Evolutionary conservation across 2,113 vertebrate species (phyloP).

Genomic region (Oncorhynchus clarkii): DNA sequence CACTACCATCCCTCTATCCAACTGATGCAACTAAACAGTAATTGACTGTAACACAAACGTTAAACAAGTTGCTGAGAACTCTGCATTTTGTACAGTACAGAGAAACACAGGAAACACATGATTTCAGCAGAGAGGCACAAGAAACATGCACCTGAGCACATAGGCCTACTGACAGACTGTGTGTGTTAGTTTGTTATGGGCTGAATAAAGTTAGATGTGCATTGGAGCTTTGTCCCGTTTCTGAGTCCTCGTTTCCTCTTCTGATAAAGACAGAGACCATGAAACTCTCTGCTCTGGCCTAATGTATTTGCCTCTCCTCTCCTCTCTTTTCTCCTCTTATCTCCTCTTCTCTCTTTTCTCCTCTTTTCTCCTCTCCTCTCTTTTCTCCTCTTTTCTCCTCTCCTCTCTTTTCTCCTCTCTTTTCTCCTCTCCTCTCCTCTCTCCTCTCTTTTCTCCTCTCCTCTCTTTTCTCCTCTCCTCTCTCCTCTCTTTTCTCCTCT

Average conservation of each 20-base stretch:
- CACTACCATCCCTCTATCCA: slow-evolving; percentile 36
- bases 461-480: background rate
- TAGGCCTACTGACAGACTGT: background rate
- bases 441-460: slow-evolving; percentile 34
- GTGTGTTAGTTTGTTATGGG: slow-evolving; percentile 30
- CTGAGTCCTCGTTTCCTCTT: slow-evolving; percentile 74
- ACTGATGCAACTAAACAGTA: slow-evolving; percentile 73
- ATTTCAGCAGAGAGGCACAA: too few relatives aligned
- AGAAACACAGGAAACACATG: slow-evolving; percentile 25
- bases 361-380: background rate
- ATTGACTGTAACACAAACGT: slow-evolving; percentile 71
- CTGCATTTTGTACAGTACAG: slow-evolving; percentile 18
- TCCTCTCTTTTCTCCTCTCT: background rate
- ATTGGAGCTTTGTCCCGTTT: slow-evolving; percentile 71
- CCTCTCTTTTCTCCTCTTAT: too few relatives aligned
- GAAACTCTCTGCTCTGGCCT: background rate
- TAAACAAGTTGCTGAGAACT: slow-evolving; percentile 46
- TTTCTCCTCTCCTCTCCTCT: too few relatives aligned
- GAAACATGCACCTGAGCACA: too few relatives aligned
- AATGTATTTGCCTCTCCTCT: background rate
- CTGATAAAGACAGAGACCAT: slow-evolving; percentile 44
- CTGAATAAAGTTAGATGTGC: slow-evolving; percentile 72
- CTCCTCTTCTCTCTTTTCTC: too few relatives aligned
- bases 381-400: slow-evolving; percentile 28
- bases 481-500: background rate